These are phyloP conservation scores for Agrypnia vestita DNA, from an alignment of 1,140 invertebrate species.

Conservation along the genomic window DNA sequence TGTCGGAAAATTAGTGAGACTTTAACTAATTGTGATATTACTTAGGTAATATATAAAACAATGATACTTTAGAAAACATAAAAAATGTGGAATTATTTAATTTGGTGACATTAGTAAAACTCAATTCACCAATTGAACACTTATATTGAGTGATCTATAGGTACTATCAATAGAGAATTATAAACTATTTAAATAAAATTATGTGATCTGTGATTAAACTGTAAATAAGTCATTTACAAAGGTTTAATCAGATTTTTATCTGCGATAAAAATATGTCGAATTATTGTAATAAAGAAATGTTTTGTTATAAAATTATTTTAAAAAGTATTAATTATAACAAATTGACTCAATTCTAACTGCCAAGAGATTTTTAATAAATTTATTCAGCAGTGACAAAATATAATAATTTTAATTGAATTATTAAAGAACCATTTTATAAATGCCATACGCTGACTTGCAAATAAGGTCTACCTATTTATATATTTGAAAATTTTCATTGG, in stretches of 20 bases:
- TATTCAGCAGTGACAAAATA: no score
- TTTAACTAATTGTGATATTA: conserved; percentile 44
- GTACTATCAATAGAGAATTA: conserved; percentile 2
- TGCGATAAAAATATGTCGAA: neutral
- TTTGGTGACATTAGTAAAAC: conserved; percentile 5
- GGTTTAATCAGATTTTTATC: neutral
- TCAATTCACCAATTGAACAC: neutral
- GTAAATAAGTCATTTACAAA: conserved; percentile 1
- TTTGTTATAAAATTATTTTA: neutral
- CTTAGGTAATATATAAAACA: conserved; percentile 34
- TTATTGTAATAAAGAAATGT: neutral
- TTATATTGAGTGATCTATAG: conserved; percentile 35
- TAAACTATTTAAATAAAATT: conserved; percentile 17
- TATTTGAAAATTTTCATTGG: no score
- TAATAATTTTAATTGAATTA: no score
- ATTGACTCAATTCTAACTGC: no score
- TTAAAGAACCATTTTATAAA: no score
- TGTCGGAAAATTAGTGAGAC: conserved; percentile 17
- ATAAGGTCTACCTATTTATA: no score
- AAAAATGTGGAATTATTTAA: neutral
- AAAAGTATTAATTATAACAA: neutral
- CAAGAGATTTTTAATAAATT: no score
- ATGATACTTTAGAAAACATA: neutral
- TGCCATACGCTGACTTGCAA: no score
- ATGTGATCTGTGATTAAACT: conserved; percentile 47